phyloP scores from a whole-genome alignment of 2,888 invertebrate species.

The Acrobasis repandana region DNA sequence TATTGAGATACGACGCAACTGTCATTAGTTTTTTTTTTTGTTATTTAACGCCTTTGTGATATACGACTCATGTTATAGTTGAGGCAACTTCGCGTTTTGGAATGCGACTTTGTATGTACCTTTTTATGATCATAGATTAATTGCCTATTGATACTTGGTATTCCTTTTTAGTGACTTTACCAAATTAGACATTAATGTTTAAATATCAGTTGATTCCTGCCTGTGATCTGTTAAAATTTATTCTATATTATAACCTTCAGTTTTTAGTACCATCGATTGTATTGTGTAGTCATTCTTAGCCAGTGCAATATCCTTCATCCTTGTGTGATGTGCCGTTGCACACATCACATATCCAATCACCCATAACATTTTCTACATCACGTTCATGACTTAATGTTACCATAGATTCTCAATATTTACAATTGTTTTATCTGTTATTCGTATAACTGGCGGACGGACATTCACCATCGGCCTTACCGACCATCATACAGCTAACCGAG shows the following conservation, averaged over 20 bases:
- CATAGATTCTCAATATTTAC: slow-evolving; percentile 23
- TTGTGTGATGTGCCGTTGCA: no score
- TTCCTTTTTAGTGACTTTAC: no score
- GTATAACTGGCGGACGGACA: slow-evolving; percentile 36
- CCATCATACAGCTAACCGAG: slow-evolving; percentile 22
- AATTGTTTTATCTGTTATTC: background rate
- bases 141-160: no score
- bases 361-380: slow-evolving; percentile 1
- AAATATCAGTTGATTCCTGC: no score
- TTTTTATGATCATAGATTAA: no score
- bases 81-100: background rate
- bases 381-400: background rate
- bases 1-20: slow-evolving; percentile 29
- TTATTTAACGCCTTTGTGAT: slow-evolving; percentile 15
- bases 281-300: no score
- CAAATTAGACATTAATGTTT: no score
- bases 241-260: no score
- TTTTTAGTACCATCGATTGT: no score
- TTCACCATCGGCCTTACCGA: slow-evolving; percentile 46
- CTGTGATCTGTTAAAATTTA: no score
- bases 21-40: slow-evolving; percentile 19
- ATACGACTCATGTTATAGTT: slow-evolving; percentile 13
- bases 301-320: no score
- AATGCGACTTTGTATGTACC: slow-evolving; percentile 1
- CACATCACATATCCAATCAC: background rate